Evolutionary conservation across 2,888 invertebrate species (phyloP).

Genomic region (Oscheius onirici): DNA sequence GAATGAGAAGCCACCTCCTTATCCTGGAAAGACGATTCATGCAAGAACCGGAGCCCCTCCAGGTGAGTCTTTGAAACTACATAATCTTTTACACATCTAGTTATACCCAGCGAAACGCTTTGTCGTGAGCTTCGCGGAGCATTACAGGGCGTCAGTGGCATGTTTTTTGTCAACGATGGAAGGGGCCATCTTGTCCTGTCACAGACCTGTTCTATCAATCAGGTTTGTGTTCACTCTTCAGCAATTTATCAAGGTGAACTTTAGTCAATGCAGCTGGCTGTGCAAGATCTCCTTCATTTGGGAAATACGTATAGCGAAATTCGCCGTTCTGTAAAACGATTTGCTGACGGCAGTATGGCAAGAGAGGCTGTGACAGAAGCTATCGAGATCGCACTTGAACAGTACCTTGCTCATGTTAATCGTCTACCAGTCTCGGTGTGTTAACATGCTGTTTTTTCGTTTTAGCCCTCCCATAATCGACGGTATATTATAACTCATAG

Average conservation of each 20-base stretch:
- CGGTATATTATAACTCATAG: too few relatives aligned
- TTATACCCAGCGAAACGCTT: slow-evolving; percentile 1
- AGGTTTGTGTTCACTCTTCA: neutral
- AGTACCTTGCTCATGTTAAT: slow-evolving; percentile 5
- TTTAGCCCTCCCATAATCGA: neutral
- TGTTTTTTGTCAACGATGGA: slow-evolving; percentile 25
- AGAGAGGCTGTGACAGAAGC: neutral
- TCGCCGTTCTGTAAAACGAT: neutral
- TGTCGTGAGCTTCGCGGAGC: slow-evolving; percentile 20
- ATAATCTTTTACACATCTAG: neutral
- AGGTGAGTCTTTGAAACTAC: neutral
- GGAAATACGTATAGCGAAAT: slow-evolving; percentile 20
- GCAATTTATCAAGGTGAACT: neutral
- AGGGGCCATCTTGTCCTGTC: slow-evolving; percentile 11
- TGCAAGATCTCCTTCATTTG: slow-evolving; percentile 17
- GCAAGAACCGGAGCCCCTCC: slow-evolving; percentile 1
- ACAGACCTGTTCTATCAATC: slow-evolving; percentile 10
- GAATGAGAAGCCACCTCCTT: neutral
- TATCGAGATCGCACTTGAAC: neutral
- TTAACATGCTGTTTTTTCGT: neutral
- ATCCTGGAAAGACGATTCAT: slow-evolving; percentile 10
- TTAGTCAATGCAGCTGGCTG: neutral
- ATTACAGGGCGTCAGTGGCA: slow-evolving; percentile 21
- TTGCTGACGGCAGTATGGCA: too few relatives aligned
- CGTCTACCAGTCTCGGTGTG: neutral